Evolutionary conservation across 1,140 invertebrate genomes (phyloP), one percentile per base, ranked within the genome.

Genomic region (Bombus confusus): DNA sequence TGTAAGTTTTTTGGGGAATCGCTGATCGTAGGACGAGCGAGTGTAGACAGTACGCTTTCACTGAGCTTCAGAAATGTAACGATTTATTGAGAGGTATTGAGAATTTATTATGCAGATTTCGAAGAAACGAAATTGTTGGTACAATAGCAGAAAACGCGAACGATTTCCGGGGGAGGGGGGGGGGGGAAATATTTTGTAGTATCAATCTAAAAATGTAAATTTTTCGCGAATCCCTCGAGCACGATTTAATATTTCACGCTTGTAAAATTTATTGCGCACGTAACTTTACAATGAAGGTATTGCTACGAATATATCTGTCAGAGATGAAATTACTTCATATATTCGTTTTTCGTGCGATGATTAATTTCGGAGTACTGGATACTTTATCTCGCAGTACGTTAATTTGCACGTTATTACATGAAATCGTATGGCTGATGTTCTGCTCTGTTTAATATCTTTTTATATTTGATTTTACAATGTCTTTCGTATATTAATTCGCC

Each of bases 141-240:
- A 8, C 13, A 22, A 15, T 18, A 25, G 10, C 4, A 9, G 68
- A 68, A 10, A 25, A 41, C 28, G 12, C 37, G 69, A 72, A 41
- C 25, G 5, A 72, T 72, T 41, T 72, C 28, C 25, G 25, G 4
- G 12, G 25, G 4, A 31, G n/a, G n/a, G n/a, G n/a, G n/a, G n/a
- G n/a, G n/a, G n/a, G n/a, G n/a, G n/a, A 37, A 57, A 75, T 34
- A 34, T 34, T 71, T 71, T 34, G 25, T 8, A n/a, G 39, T 72
- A 41, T 72, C 69, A 72, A 72, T 72, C 39, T 72, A 41, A 41
- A 41, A 41, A 72, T 72, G 69, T 41, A 72, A 72, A 72, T 72
- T 72, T 72, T n/a, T n/a, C 5, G 28, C 69, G 12, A 72, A 72
- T 72, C 39, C 2, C 39, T n/a, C 39, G 6, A 9, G 12, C 69